Base-by-base conservation (phyloP, 1,140 invertebrate genomes). In the Ceratina australensis region DNA sequence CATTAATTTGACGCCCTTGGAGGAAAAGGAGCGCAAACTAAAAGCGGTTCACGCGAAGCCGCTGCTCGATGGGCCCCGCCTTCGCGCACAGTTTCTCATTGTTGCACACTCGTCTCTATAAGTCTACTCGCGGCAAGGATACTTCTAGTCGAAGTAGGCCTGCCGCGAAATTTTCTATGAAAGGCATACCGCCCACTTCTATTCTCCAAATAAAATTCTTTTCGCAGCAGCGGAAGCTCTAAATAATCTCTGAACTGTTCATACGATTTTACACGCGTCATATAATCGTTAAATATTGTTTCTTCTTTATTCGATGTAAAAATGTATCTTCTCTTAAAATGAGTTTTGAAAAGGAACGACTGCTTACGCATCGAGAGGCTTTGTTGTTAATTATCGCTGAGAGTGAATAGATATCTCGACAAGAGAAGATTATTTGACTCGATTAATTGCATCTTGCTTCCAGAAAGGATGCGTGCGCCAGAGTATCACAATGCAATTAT, bases 1-100 rank as follows among this genome's bases (percentile, higher is more conserved):
- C 49, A 16, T 54, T 74, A 74, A 74, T 74, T 74, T 22, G n/a
- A 22, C 24, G 8, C 2, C 24, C 72, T 49, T 73, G 33, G 72
- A 56, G 54, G 18, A 22, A 47, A 69, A 33, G 8, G 50, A 8
- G 72, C 49, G 28, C 28, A 24, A 13, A 24, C 28, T 47, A 26
- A 47, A 42, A 42, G 20, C 16, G 26, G 15, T 42, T 22, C 0
- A 7, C 60, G n/a, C 7, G 33, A 13, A 57, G 8, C 3, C 22
- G 16, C 24, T 15, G 13, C 13, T 50, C 24, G 12, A 8, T 22
- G 26, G 20, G 7, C 13, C 16, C 3, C 47, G 57, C 13, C 18
- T 22, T 42, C 42, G 18, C 49, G 57, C 13, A 28, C 42, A 15
- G 26, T 47, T 22, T 42, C n/a, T 18, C 4, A 5, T 18, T 2